Evolutionary conservation across 2,113 vertebrate genomes (phyloP), one percentile per base, ranked within the genome.

Genomic region (Eubucco bourcierii): DNA sequence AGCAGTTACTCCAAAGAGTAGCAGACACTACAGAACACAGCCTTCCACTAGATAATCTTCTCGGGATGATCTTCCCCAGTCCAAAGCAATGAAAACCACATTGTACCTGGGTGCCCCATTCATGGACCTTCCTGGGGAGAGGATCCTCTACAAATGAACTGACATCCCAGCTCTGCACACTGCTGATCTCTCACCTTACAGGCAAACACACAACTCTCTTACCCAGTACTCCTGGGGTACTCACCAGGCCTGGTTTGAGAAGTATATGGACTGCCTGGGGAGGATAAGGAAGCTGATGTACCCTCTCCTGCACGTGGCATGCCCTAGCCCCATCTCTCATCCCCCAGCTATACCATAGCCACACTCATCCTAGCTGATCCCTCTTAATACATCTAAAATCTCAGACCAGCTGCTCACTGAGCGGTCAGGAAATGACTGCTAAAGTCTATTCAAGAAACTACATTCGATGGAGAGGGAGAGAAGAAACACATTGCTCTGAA

Each of bases 271-370:
- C 33, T 21, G 56, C 47, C 23, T 13, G 16, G 52, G 14, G 20
- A 71, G 59, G 39, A 46, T 29, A 20, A 76, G 44, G 19, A 63
- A 31, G 31, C 9, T 63, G 28, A 24, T 58, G 24, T 17, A 15
- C 65, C 28, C 31, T 33, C 31, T 0, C 2, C 12, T 61, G n/a
- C 15, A 25, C 0, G 1, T 14, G 56, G 17, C 1, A 4, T 3
- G 6, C 14, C 55, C 71, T 55, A 80, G 59, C n/a, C 64, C 60
- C 52, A 53, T 68, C 44, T 61, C 67, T 82, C 28, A 29, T 56
- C 29, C 24, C 68, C 55, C 55, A 58, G 65, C 56, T n/a, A n/a
- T 5, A 9, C 58, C 64, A 61, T 3, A n/a, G 25, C 15, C 41
- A 58, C 39, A 28, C 29, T 82, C 15, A 12, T 21, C 19, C 67